These are phyloP conservation scores for Acanthis flammea DNA, from an alignment of 2,797 vertebrate genomes.

Conservation along the genomic window DNA sequence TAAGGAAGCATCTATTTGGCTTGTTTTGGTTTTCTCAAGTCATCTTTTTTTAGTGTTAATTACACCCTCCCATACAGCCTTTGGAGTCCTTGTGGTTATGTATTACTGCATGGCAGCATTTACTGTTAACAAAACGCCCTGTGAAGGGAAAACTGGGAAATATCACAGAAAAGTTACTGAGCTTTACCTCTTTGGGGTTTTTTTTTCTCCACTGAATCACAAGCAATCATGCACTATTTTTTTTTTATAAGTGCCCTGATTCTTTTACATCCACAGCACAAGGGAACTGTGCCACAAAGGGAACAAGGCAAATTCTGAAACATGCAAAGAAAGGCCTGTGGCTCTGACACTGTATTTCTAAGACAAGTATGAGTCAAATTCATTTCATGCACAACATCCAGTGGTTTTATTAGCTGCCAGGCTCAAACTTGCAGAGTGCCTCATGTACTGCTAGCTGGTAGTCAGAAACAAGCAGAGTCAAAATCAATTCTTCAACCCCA, in stretches of 20 bases:
- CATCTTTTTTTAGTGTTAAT: not conserved
- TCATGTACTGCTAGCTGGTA: not conserved
- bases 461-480: not conserved
- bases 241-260: not conserved
- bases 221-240: not conserved
- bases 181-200: rapidly evolving
- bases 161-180: not conserved
- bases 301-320: not conserved
- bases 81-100: not conserved
- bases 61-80: not conserved
- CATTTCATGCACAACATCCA: not conserved
- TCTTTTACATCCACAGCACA: rapidly evolving
- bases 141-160: not conserved
- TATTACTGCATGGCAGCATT: not conserved
- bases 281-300: not conserved
- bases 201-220: not conserved
- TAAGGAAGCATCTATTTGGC: not conserved
- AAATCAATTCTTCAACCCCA: constrained; percentile 22
- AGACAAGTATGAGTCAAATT: not conserved
- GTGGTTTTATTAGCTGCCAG: not conserved
- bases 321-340: not conserved
- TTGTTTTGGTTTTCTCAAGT: not conserved
- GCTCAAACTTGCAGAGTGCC: not conserved
- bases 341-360: not conserved
- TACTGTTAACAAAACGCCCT: not conserved